These are phyloP conservation scores for Coluber constrictor DNA, from an alignment of 2,797 vertebrate genomes.

Conservation along the genomic window DNA sequence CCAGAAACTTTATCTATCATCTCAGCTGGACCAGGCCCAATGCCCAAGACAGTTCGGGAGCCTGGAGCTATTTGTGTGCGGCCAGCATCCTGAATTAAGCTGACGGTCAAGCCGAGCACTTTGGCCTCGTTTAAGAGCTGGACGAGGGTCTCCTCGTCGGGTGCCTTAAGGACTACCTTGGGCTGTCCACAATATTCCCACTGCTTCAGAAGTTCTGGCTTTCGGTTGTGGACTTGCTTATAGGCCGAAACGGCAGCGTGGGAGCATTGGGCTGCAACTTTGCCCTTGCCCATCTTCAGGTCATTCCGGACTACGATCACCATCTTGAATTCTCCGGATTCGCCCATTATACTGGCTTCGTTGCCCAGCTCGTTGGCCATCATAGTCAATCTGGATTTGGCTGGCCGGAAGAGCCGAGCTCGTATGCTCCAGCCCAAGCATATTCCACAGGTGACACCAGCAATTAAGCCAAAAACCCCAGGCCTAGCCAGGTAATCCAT, in stretches of 20 bases:
- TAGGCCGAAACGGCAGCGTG: constrained; percentile 93
- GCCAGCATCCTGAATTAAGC: constrained; percentile 94
- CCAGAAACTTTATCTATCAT: constrained; percentile 89
- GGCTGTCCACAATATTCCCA: constrained; percentile 97
- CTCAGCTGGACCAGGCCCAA: constrained; percentile 88
- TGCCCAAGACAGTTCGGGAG: constrained; percentile 88
- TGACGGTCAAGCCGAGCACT: constrained; percentile 82
- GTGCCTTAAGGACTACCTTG: constrained; percentile 91
- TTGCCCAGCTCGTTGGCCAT: neutral
- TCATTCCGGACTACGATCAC: constrained; percentile 90
- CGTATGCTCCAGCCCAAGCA: constrained; percentile 86
- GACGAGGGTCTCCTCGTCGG: constrained; percentile 83
- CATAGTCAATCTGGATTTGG: rapidly evolving
- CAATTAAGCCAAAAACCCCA: constrained; percentile 70
- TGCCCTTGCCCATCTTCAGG: constrained; percentile 97
- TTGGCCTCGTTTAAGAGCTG: constrained; percentile 83
- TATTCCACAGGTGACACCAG: constrained; percentile 83
- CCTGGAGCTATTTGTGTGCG: constrained; percentile 93
- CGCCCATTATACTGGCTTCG: constrained; percentile 80
- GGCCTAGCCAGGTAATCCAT: constrained; percentile 80
- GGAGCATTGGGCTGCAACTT: constrained; percentile 92
- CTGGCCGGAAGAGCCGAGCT: constrained; percentile 51
- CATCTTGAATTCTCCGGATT: constrained; percentile 92
- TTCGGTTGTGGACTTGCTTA: constrained; percentile 84
- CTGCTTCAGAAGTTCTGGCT: constrained; percentile 85